Evolutionary conservation across 2,888 invertebrate genomes (phyloP).

Genomic region (Mycalesis mineus): DNA sequence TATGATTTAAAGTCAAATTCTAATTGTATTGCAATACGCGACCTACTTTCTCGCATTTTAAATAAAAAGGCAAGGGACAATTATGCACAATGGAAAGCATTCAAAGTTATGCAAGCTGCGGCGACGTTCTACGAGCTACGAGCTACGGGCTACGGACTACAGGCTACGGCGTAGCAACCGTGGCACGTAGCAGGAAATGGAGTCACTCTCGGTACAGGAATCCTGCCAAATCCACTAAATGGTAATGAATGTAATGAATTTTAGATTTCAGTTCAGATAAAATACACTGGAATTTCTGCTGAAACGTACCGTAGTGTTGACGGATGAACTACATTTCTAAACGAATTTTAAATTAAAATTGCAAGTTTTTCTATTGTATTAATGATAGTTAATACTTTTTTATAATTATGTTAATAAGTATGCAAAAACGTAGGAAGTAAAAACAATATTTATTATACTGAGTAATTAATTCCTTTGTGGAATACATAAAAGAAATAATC

Average conservation of each 20-base stretch:
- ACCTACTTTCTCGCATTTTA: constrained; percentile 45
- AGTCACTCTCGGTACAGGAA: constrained; percentile 61
- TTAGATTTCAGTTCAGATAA: constrained; percentile 26
- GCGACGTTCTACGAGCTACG: constrained; percentile 41
- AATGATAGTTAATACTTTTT: too few relatives aligned
- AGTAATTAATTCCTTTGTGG: not conserved
- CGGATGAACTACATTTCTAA: not conserved
- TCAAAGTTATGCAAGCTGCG: constrained; percentile 52
- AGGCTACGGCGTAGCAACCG: constrained; percentile 49
- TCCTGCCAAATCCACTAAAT: constrained; percentile 65
- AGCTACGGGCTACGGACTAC: constrained; percentile 47
- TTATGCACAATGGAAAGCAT: constrained; percentile 55
- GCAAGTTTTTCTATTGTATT: too few relatives aligned
- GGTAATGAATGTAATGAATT: constrained; percentile 63
- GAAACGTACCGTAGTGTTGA: not conserved
- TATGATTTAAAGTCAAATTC: constrained; percentile 18
- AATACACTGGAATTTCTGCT: not conserved
- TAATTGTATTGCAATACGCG: constrained; percentile 34
- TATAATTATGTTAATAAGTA: too few relatives aligned
- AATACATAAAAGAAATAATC: not conserved
- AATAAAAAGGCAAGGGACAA: constrained; percentile 51
- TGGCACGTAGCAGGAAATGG: constrained; percentile 70
- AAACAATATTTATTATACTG: too few relatives aligned
- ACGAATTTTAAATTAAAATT: too few relatives aligned
- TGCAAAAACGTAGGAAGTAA: too few relatives aligned